Percentiles rank a stretch among this genome's conserved stretches.
Evolutionary conservation across 1,140 invertebrate species (phyloP).

Genomic region (Drosophila kanapiae): DNA sequence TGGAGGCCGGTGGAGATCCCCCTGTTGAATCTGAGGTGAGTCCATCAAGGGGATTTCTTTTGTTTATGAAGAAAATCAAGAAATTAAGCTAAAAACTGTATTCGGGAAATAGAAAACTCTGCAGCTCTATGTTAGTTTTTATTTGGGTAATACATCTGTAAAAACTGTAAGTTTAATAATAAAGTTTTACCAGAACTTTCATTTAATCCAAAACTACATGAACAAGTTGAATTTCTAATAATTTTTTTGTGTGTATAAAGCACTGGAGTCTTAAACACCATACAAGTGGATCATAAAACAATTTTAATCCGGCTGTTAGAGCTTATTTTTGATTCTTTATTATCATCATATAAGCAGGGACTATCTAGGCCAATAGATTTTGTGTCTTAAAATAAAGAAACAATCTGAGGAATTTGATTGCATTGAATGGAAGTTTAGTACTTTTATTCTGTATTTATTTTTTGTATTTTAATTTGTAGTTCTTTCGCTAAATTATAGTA

Average conservation of each 20-base stretch:
- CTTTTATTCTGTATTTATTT: not conserved
- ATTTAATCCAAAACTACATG: too few relatives aligned
- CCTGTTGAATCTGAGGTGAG: constrained; percentile 86
- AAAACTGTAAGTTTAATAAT: too few relatives aligned
- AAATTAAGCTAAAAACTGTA: too few relatives aligned
- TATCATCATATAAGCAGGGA: not conserved
- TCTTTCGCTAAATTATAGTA: too few relatives aligned
- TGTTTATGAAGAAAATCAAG: too few relatives aligned
- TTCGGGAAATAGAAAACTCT: too few relatives aligned
- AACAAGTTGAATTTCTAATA: not conserved
- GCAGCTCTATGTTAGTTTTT: too few relatives aligned
- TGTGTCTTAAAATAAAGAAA: not conserved
- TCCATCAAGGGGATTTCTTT: not conserved
- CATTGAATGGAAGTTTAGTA: not conserved
- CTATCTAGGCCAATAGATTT: not conserved
- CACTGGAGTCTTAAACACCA: not conserved
- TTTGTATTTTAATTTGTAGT: too few relatives aligned
- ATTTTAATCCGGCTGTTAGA: not conserved
- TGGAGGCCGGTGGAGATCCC: constrained; percentile 88
- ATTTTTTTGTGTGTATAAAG: not conserved
- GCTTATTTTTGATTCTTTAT: not conserved
- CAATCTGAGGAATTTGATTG: not conserved
- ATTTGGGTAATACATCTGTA: too few relatives aligned
- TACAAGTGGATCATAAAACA: not conserved
- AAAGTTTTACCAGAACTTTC: too few relatives aligned